A percentile compares a stretch with the other conserved stretches of the same genome.
Conservation (phyloP, 2,113 vertebrate species). For the Hippocampus abdominalis region DNA sequence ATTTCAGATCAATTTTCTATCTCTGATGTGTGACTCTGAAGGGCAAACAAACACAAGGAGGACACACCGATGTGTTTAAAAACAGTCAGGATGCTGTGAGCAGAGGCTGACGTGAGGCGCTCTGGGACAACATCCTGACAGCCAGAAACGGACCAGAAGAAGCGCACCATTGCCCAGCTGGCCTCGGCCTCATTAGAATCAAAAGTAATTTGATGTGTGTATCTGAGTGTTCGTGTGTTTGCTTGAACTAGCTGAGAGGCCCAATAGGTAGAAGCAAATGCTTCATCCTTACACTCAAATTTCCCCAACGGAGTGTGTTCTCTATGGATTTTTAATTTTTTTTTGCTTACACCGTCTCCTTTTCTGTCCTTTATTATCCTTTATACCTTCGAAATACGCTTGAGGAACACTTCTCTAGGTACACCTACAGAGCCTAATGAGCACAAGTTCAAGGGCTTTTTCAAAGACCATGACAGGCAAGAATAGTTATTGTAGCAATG, state of each 20-base stretch:
- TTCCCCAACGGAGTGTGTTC: conserved; percentile 38
- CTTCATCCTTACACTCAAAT: conserved; percentile 55
- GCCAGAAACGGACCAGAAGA: conserved; percentile 44
- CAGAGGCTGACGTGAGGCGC: conserved; percentile 44
- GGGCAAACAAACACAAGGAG: conserved; percentile 14
- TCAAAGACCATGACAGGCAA: not conserved
- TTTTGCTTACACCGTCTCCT: conserved; percentile 21
- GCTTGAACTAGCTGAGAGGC: conserved; percentile 50
- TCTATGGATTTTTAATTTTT: conserved; percentile 11
- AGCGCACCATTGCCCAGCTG: conserved; percentile 50
- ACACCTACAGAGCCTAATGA: not conserved
- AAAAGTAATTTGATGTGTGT: conserved; percentile 43
- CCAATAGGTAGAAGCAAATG: conserved; percentile 63
- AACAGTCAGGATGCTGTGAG: conserved; percentile 42
- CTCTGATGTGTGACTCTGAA: not conserved
- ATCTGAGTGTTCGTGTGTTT: conserved; percentile 34
- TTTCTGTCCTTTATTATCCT: conserved; percentile 21
- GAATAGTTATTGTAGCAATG: not conserved
- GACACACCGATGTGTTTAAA: conserved; percentile 17
- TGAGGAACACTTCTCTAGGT: not conserved
- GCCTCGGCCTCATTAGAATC: conserved; percentile 62
- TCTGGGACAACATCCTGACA: conserved; percentile 50
- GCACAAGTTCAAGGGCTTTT: not conserved
- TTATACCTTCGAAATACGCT: conserved; percentile 17
- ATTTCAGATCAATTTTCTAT: not conserved